Evolutionary conservation across 2,888 invertebrate genomes (phyloP).

Genomic region (Pseudeuparius sepicola): DNA sequence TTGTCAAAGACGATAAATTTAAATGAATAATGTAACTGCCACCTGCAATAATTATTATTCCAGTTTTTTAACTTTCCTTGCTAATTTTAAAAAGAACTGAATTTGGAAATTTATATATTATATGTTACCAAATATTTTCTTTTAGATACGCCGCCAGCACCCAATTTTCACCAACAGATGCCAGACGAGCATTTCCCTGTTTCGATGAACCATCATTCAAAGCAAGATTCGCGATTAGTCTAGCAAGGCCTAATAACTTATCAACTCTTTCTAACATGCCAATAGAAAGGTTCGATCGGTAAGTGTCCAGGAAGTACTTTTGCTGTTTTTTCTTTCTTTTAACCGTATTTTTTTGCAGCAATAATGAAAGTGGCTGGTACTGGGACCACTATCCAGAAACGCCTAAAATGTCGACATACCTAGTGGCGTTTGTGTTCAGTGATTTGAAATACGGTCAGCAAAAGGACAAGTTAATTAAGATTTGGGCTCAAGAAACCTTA

Average conservation of each 20-base stretch:
- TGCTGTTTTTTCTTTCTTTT: no score
- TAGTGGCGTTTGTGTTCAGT: slow-evolving; percentile 75
- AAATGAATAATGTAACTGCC: no score
- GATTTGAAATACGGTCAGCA: slow-evolving; percentile 44
- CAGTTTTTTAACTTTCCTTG: no score
- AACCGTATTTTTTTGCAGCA: not conserved
- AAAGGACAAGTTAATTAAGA: slow-evolving; percentile 41
- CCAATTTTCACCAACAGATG: slow-evolving; percentile 71
- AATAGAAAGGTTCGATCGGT: slow-evolving; percentile 30
- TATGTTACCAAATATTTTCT: no score
- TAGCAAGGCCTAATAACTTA: slow-evolving; percentile 47
- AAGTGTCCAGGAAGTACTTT: no score
- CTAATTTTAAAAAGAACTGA: no score
- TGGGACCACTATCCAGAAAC: slow-evolving; percentile 45
- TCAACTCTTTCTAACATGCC: slow-evolving; percentile 61
- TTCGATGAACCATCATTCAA: slow-evolving; percentile 80
- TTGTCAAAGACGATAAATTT: no score
- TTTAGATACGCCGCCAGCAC: slow-evolving; percentile 66
- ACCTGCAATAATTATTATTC: no score
- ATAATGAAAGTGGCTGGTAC: slow-evolving; percentile 23
- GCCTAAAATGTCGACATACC: slow-evolving; percentile 69
- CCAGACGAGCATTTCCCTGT: slow-evolving; percentile 76
- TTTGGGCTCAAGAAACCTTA: slow-evolving; percentile 62
- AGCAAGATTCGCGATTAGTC: slow-evolving; percentile 61
- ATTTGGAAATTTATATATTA: no score